Evolutionary conservation across 2,888 invertebrate genomes (phyloP).

Genomic region (Empis stercorea): DNA sequence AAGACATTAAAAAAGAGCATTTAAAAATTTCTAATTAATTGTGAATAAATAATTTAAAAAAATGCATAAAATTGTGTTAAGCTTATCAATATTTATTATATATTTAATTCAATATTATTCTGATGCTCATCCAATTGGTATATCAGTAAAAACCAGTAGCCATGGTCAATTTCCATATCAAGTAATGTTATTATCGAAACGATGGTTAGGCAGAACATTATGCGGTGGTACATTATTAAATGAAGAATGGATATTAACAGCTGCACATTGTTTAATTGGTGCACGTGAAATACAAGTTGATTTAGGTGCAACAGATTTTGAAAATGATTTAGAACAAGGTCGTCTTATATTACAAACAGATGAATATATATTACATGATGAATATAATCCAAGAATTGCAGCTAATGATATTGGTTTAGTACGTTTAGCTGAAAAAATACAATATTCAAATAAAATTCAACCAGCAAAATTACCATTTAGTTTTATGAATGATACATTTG

Average conservation of each 20-base stretch:
- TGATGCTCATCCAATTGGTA: too few species aligned
- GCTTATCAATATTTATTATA: too few species aligned
- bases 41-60: too few species aligned
- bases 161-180: not conserved
- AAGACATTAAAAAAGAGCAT: too few species aligned
- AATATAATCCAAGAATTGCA: not conserved
- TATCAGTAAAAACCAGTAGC: too few species aligned
- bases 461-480: not conserved
- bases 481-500: constrained; percentile 18
- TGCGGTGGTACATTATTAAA: not conserved
- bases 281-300: not conserved
- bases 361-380: not conserved
- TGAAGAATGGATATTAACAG: not conserved
- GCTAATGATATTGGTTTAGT: not conserved
- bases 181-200: not conserved
- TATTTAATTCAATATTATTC: too few species aligned
- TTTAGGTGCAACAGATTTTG: not conserved
- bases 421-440: not conserved
- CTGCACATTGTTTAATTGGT: not conserved
- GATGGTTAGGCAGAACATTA: not conserved
- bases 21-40: too few species aligned
- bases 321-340: not conserved
- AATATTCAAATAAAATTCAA: not conserved
- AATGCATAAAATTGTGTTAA: too few species aligned
- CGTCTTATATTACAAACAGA: not conserved